Conservation (phyloP, 2,113 vertebrate species). For the Phalacrocorax carbo region DNA sequence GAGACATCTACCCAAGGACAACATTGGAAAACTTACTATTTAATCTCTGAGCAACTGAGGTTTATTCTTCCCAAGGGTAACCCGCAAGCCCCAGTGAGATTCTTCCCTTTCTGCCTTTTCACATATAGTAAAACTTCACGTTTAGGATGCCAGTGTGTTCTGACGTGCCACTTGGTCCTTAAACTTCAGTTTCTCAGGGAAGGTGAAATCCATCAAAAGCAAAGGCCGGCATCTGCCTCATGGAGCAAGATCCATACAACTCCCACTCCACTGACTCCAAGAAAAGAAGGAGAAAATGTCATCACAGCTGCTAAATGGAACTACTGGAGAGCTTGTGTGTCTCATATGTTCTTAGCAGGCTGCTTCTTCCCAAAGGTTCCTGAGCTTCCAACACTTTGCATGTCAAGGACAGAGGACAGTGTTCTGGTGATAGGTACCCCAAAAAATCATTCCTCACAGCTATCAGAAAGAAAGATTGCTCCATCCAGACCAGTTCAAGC, state of each 20-base stretch:
- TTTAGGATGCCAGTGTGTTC: rapidly evolving
- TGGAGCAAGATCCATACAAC: neutral
- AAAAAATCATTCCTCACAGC: neutral
- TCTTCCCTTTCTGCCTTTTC: neutral
- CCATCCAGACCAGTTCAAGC: neutral
- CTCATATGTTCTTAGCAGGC: neutral
- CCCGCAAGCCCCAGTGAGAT: neutral
- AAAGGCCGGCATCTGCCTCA: neutral
- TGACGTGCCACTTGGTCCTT: neutral
- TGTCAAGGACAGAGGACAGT: neutral
- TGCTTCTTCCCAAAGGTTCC: neutral
- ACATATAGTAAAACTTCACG: neutral
- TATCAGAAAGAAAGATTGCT: neutral
- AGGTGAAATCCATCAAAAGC: neutral
- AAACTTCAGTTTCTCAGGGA: neutral
- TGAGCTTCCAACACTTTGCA: neutral
- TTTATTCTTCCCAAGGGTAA: neutral
- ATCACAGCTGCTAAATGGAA: neutral
- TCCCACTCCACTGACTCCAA: neutral
- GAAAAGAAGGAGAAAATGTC: neutral
- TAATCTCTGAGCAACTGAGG: neutral
- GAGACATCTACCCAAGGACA: neutral
- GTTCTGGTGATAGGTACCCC: neutral
- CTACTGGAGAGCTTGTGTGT: neutral
- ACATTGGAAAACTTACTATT: neutral